Evolutionary conservation across 2,888 invertebrate genomes (phyloP), one percentile per base, ranked within the genome.

Genomic region (Hipparchia semele): DNA sequence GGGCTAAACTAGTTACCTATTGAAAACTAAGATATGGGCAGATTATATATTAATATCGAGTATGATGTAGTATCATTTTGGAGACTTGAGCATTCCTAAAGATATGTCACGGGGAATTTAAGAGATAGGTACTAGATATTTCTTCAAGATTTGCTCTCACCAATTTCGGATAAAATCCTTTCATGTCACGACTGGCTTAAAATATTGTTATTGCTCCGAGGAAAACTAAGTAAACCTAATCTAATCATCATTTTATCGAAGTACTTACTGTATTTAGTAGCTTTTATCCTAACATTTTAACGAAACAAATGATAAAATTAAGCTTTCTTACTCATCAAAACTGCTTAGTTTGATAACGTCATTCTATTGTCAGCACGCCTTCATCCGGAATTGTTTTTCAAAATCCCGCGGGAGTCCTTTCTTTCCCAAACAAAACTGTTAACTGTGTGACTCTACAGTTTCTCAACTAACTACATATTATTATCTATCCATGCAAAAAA

Each of bases 301-400:
- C 64, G 51, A 64, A 64, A 51, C 13, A 8, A 51, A 58, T 65
- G 65, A 65, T 65, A 65, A 53, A 51, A 51, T 51, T 65, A 65
- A 51, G 65, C 65, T 65, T 51, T 53, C 23, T 33, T 8, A 10
- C 64, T 51, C 23, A 23, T 23, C 23, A 23, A 23, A 23, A 23
- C 23, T 23, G 23, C 23, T 10, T 13, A 7, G 13, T 54, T 56
- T 13, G 56, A 13, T 56, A 56, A 13, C 13, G 56, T 56, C 56
- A 56, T 13, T 54, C n/a, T 9, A 53, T 23, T 23, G 23, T 23
- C 23, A 23, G 23, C 23, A 23, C 23, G 23, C 0, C 23, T 23
- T 23, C 23, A 23, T 23, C 23, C 23, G 23, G 23, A 23, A 23
- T 0, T 23, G 1, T 0, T 23, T 23, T 23, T 23, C 23, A 23